Evolutionary conservation across 2,113 vertebrate genomes (phyloP).

Genomic region (Gallinago undulata): DNA sequence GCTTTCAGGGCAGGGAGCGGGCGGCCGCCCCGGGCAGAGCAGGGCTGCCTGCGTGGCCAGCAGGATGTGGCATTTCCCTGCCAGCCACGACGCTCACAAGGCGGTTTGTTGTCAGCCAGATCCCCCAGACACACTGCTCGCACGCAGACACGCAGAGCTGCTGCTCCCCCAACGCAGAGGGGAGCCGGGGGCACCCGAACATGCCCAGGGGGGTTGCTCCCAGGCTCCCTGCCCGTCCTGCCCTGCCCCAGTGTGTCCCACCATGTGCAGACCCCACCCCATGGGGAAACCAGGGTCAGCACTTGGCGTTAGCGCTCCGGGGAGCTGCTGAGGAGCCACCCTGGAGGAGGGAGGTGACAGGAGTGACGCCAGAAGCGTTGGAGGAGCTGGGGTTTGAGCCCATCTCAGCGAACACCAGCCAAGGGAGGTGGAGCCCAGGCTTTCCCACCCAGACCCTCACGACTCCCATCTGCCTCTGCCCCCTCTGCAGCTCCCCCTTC

Average conservation of each 20-base stretch:
- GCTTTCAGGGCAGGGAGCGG: neutral
- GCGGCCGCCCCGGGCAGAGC: neutral
- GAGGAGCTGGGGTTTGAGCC: neutral
- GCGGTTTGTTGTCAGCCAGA: neutral
- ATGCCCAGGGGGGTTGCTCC: accelerated
- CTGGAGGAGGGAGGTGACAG: neutral
- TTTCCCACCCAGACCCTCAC: neutral
- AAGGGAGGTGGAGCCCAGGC: neutral
- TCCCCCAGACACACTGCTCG: accelerated
- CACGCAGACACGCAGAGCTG: accelerated
- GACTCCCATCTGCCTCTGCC: neutral
- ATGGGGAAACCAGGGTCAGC: neutral
- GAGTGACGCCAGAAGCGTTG: accelerated
- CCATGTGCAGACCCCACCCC: accelerated
- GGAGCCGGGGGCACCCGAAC: accelerated
- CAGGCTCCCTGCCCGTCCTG: neutral
- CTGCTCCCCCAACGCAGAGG: accelerated
- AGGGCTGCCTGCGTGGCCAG: neutral
- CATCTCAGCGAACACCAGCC: accelerated
- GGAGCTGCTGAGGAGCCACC: neutral
- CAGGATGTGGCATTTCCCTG: accelerated
- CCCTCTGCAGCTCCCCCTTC: neutral
- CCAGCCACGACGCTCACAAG: accelerated
- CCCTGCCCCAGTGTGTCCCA: accelerated
- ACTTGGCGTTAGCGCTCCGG: accelerated